Evolutionary conservation across 92 coral and sea anemone genomes (phyloP), one percentile per base, ranked within the genome.

Genomic region (Epizoanthus ramosus): DNA sequence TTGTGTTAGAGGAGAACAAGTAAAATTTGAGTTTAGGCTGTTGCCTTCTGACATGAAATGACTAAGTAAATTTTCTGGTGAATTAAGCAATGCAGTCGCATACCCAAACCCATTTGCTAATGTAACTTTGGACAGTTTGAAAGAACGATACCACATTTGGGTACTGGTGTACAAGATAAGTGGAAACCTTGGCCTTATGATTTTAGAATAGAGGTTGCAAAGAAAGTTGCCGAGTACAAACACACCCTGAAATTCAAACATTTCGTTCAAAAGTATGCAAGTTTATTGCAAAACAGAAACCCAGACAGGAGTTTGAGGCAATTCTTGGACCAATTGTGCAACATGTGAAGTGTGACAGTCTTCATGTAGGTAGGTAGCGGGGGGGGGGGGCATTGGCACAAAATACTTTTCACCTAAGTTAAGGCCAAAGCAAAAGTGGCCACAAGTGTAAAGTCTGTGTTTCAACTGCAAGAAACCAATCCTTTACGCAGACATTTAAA

Each of bases 351-450:
- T 79, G 85, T 71, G 90, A 90, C 25, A 90, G 80, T 63, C 89
- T 90, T 5, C 94, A 87, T 69, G n/a, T n/a, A n/a, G n/a, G 81
- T 92, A 54, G 88, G 90, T 25, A 91, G 86, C 81, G 88, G 88
- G 71, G 88, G 92, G 58, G 88, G 92, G 95, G 84, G 92, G 71
- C 94, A 91, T 63, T 88, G 94, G 92, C 88, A 88, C 75, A 83
- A 88, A 28, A 53, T 82, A 68, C 68, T 88, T 75, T 85, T 91
- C n/a, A 85, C 83, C 76, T 87, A 85, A 82, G 88, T 88, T 63
- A 31, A 77, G 85, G 85, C 80, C 61, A 88, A 85, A 75, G 88
- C 90, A 73, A 91, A 91, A 65, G 83, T 88, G 22, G 70, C 72
- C 45, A 67, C 68, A 35, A 64, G 75, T 79, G 50, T 87, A 19